Percentiles rank a stretch among this genome's conserved stretches.
These are phyloP conservation scores for Scolopax bukidnonensis DNA, from an alignment of 2,797 vertebrate genomes.

Conservation along the genomic window DNA sequence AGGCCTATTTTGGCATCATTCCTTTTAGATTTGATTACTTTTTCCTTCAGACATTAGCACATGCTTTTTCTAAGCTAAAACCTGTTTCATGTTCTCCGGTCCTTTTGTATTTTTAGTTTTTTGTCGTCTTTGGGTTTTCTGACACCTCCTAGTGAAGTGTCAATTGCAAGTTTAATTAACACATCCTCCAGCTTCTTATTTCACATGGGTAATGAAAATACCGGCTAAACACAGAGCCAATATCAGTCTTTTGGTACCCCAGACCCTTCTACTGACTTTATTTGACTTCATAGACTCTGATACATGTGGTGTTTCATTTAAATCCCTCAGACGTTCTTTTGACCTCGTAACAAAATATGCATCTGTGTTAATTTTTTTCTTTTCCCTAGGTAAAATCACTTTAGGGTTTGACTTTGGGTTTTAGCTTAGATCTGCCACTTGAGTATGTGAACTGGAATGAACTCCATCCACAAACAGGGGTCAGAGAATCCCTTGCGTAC, in stretches of 20 bases:
- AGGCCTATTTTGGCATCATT: background rate
- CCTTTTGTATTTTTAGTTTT: background rate
- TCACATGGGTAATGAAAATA: background rate
- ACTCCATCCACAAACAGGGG: background rate
- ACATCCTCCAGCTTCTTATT: background rate
- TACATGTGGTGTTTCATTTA: background rate
- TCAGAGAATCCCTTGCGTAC: background rate
- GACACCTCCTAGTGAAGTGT: background rate
- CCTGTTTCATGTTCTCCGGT: background rate
- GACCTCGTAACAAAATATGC: background rate
- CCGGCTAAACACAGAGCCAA: background rate
- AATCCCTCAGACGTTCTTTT: background rate
- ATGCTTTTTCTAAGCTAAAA: background rate
- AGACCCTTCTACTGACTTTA: background rate
- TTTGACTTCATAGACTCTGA: background rate
- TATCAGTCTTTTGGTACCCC: background rate
- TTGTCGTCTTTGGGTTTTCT: background rate
- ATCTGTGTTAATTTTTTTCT: background rate
- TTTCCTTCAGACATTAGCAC: slow-evolving; percentile 10
- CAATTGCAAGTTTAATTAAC: slow-evolving; percentile 53
- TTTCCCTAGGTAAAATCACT: background rate
- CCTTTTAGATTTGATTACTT: background rate
- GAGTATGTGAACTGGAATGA: background rate
- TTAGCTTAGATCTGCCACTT: background rate
- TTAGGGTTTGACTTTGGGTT: background rate